Evolutionary conservation across 92 coral and sea anemone species (phyloP).

Genomic region (Phenganax marumi): DNA sequence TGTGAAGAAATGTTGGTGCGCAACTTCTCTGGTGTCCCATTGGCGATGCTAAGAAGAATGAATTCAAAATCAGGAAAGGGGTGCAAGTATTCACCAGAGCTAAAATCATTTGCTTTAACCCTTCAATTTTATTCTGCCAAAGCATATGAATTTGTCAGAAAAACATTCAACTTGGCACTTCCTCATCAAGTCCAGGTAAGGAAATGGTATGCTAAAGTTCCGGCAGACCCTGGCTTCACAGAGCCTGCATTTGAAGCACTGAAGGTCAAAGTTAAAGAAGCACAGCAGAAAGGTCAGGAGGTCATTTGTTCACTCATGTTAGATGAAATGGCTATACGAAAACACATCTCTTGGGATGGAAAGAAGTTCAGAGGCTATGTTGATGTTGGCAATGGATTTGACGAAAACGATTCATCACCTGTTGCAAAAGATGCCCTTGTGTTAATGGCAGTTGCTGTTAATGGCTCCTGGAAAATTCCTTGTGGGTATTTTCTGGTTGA

Average conservation of each 20-base stretch:
- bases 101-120: background rate
- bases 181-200: background rate
- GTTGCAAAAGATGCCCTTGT: too few relatives aligned
- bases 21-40: too few relatives aligned
- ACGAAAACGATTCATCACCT: background rate
- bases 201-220: background rate
- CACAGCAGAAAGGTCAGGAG: too few relatives aligned
- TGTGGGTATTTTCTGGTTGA: constrained; percentile 16
- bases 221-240: background rate
- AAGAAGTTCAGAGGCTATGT: too few relatives aligned
- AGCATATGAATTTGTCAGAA: background rate
- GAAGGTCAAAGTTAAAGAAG: background rate
- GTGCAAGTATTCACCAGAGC: background rate
- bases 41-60: too few relatives aligned
- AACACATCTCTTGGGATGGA: too few relatives aligned
- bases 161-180: background rate
- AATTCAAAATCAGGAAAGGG: too few relatives aligned
- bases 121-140: background rate
- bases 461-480: constrained; percentile 5
- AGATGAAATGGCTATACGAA: too few relatives aligned
- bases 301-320: background rate
- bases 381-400: background rate
- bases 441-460: constrained; percentile 11
- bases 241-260: background rate
- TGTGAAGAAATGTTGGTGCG: background rate